These are phyloP conservation scores for Hyles lineata DNA, from an alignment of 2,888 invertebrate species.

Conservation along the genomic window DNA sequence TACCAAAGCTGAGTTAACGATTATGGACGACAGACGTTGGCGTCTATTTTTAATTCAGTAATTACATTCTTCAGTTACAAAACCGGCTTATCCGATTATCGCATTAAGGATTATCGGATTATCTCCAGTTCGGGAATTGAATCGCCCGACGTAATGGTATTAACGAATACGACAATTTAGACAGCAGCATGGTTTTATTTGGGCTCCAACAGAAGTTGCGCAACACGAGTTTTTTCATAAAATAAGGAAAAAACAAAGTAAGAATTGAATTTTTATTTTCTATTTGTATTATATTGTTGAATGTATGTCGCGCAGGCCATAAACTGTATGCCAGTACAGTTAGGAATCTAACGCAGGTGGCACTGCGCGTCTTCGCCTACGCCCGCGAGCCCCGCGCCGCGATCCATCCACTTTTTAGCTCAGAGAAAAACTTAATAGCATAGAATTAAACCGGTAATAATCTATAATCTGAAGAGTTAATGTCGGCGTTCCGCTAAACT, in stretches of 20 bases:
- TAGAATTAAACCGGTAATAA: constrained; percentile 48
- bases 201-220: background rate
- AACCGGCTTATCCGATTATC: constrained; percentile 61
- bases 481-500: constrained; percentile 40
- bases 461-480: constrained; percentile 37
- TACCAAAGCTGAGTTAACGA: too few relatives aligned
- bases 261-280: constrained; percentile 74
- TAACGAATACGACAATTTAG: background rate
- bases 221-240: constrained; percentile 16
- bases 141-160: background rate
- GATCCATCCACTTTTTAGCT: constrained; percentile 43
- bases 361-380: constrained; percentile 55
- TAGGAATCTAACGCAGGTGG: constrained; percentile 69
- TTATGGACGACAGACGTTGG: constrained; percentile 45
- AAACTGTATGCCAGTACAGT: constrained; percentile 66
- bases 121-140: constrained; percentile 33
- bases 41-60: constrained; percentile 61
- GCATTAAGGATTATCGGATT: constrained; percentile 36
- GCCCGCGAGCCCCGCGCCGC: constrained; percentile 36
- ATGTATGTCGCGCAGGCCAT: constrained; percentile 60
- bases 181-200: background rate
- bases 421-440: constrained; percentile 47
- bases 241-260: constrained; percentile 41
- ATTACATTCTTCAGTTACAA: constrained; percentile 50
- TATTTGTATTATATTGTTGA: constrained; percentile 49